A percentile compares a stretch with the other conserved stretches of the same genome.
Evolutionary conservation across 2,888 invertebrate species (phyloP).

Genomic region (Paralinhomoeus sp.): DNA sequence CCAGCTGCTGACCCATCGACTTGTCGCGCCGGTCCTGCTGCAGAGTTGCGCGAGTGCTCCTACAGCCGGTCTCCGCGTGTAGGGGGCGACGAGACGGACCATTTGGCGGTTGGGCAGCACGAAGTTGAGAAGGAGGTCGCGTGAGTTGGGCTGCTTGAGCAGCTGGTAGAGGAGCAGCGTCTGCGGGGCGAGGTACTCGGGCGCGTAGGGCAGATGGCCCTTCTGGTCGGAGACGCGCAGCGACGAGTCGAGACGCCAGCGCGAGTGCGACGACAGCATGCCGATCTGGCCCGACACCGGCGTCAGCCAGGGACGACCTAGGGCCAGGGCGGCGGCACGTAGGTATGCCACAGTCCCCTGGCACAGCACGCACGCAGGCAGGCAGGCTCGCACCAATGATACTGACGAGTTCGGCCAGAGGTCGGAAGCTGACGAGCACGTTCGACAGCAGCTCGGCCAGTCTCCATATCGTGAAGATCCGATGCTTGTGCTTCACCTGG

Average conservation of each 20-base stretch:
- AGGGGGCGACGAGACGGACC: too few species aligned
- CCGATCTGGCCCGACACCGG: slow-evolving; percentile 55
- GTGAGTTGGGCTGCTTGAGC: slow-evolving; percentile 1
- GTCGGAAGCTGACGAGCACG: slow-evolving; percentile 74
- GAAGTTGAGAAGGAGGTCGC: too few species aligned
- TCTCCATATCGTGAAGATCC: slow-evolving; percentile 75
- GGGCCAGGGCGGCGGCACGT: neutral
- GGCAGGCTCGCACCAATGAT: slow-evolving; percentile 42
- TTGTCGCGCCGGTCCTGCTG: neutral
- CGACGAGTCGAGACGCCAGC: slow-evolving; percentile 79
- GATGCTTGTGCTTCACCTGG: slow-evolving; percentile 56
- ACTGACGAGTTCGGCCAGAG: slow-evolving; percentile 83
- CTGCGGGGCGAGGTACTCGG: slow-evolving; percentile 3
- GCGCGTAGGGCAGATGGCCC: slow-evolving; percentile 60
- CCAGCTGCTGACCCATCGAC: too few species aligned
- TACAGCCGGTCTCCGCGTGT: too few species aligned
- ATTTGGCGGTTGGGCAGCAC: too few species aligned
- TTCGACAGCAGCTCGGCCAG: slow-evolving; percentile 58
- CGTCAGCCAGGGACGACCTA: slow-evolving; percentile 53
- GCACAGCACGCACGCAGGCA: neutral
- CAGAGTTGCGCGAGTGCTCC: too few species aligned
- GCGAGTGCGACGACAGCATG: slow-evolving; percentile 69
- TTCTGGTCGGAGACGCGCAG: slow-evolving; percentile 41
- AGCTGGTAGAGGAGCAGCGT: slow-evolving; percentile 1
- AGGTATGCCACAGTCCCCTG: neutral